Evolutionary conservation across 2,888 invertebrate species (phyloP).

Genomic region (Hirtodrosophila cameraria): DNA sequence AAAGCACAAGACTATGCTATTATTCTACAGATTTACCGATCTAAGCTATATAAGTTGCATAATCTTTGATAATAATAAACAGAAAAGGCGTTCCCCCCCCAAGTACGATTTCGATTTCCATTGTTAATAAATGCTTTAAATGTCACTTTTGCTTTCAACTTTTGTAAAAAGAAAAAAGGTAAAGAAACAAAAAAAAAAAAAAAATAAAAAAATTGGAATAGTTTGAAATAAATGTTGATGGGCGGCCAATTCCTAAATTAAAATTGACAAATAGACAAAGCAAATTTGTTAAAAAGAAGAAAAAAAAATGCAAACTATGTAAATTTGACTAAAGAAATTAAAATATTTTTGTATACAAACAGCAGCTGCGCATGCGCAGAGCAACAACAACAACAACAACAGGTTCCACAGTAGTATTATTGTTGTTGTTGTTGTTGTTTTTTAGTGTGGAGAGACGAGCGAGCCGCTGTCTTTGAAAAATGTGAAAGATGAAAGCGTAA

Average conservation of each 20-base stretch:
- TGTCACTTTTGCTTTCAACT: slow-evolving; percentile 78
- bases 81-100: slow-evolving; percentile 35
- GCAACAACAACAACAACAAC: slow-evolving; percentile 40
- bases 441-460: slow-evolving; percentile 42
- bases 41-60: slow-evolving; percentile 31
- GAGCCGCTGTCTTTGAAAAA: slow-evolving; percentile 68
- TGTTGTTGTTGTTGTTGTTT: slow-evolving; percentile 40
- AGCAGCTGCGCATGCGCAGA: slow-evolving; percentile 50
- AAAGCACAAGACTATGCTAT: slow-evolving; percentile 22
- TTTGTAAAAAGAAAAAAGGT: slow-evolving; percentile 57
- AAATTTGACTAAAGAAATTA: slow-evolving; percentile 70
- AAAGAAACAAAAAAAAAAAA: no score
- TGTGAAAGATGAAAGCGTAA: slow-evolving; percentile 80
- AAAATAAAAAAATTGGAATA: slow-evolving; percentile 6
- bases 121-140: slow-evolving; percentile 31
- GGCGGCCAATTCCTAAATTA: slow-evolving; percentile 57
- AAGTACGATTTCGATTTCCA: not conserved
- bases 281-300: slow-evolving; percentile 50
- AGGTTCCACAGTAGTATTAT: slow-evolving; percentile 47
- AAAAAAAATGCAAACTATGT: slow-evolving; percentile 65
- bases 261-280: slow-evolving; percentile 71
- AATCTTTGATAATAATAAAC: slow-evolving; percentile 26
- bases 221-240: slow-evolving; percentile 42
- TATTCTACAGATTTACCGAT: slow-evolving; percentile 38
- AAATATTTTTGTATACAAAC: slow-evolving; percentile 54